Evolutionary conservation across 53 echinoderm and acorn worm species (phyloP).

Genomic region (Henricia sp.): DNA sequence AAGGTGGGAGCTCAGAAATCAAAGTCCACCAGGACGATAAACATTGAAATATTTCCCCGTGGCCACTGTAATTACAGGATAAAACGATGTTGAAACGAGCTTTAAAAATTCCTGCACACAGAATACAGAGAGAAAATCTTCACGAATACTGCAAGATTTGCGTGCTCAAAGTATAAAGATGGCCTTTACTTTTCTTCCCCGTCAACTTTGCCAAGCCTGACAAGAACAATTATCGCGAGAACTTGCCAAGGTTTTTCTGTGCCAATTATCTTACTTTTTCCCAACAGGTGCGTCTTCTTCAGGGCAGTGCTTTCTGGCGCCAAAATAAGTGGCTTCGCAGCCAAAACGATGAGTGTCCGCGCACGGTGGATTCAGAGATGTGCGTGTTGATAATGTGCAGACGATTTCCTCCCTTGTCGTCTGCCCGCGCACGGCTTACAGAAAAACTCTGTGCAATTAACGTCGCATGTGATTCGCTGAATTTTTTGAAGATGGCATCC

Average conservation of each 20-base stretch:
- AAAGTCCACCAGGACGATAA: no score
- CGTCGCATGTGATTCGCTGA: slow-evolving; percentile 11
- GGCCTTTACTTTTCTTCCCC: no score
- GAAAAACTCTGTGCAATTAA: not conserved
- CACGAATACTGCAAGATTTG: no score
- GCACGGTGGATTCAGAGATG: not conserved
- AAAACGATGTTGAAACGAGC: no score
- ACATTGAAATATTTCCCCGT: no score
- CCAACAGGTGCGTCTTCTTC: slow-evolving; percentile 41
- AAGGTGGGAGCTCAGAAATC: no score
- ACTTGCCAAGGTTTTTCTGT: not conserved
- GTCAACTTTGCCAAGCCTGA: not conserved
- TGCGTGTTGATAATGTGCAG: slow-evolving; percentile 25
- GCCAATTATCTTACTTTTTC: slow-evolving; percentile 24
- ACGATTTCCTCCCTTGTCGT: slow-evolving; percentile 29
- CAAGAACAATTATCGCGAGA: slow-evolving; percentile 25
- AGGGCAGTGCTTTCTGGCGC: slow-evolving; percentile 12
- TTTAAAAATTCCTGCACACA: no score
- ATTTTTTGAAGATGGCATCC: not conserved
- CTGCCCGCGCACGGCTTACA: not conserved
- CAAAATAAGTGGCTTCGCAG: slow-evolving; percentile 11
- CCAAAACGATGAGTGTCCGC: not conserved
- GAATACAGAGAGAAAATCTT: no score
- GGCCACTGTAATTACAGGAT: no score
- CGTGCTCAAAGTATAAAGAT: no score